These are phyloP conservation scores for Cheilosia urbana DNA, from an alignment of 2,888 invertebrate genomes.

Conservation along the genomic window DNA sequence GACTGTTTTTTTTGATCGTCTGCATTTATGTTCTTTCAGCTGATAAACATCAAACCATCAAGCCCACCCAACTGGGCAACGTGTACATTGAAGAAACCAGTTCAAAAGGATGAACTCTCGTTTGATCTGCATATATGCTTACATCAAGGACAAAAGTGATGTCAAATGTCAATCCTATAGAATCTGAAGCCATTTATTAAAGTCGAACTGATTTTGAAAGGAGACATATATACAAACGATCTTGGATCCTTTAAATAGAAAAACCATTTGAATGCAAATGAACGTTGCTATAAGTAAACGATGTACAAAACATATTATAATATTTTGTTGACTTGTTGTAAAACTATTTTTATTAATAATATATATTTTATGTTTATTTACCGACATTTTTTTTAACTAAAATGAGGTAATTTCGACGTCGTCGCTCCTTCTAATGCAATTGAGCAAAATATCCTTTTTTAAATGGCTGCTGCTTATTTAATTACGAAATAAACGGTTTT, in stretches of 20 bases:
- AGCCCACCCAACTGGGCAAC: conserved; percentile 82
- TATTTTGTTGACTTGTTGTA: conserved; percentile 83
- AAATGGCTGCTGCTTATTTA: conserved; percentile 69
- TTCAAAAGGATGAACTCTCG: conserved; percentile 79
- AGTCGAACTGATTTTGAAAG: conserved; percentile 55
- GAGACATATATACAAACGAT: conserved; percentile 9
- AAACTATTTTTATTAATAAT: conserved; percentile 76
- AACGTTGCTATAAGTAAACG: conserved; percentile 73
- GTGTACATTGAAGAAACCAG: conserved; percentile 83
- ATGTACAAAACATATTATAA: conserved; percentile 73
- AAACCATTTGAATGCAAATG: conserved; percentile 64
- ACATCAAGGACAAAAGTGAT: conserved; percentile 39
- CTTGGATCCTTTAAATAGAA: conserved; percentile 50
- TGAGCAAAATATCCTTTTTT: conserved; percentile 50
- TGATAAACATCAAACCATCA: conserved; percentile 81
- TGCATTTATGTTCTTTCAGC: conserved; percentile 70
- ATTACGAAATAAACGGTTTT: conserved; percentile 55
- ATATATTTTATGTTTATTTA: conserved; percentile 75
- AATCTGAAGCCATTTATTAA: conserved; percentile 54
- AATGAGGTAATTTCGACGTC: conserved; percentile 76
- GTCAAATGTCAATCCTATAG: conserved; percentile 33
- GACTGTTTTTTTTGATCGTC: conserved; percentile 15
- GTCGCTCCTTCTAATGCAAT: conserved; percentile 47
- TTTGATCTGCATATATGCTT: conserved; percentile 18
- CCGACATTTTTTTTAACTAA: conserved; percentile 76